A percentile compares a stretch with the other conserved stretches of the same genome.
phyloP scores from a whole-genome alignment of 2,797 vertebrate species.

The Lagocephalus sceleratus region DNA sequence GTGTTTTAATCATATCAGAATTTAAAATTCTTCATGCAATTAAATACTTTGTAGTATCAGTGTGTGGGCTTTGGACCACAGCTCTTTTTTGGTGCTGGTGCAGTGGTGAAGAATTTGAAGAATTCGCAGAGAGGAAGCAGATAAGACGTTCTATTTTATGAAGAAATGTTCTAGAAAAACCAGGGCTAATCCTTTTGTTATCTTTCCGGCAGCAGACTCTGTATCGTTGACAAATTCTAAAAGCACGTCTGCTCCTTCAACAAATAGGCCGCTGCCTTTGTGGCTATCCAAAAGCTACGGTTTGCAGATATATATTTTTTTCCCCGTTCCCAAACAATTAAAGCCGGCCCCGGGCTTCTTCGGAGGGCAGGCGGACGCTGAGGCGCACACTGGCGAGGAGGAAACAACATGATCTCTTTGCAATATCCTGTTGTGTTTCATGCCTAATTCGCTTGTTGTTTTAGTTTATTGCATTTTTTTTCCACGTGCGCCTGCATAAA shows the following conservation, averaged over 20 bases:
- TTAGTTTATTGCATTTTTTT: slow-evolving; percentile 72
- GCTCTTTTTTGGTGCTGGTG: slow-evolving; percentile 54
- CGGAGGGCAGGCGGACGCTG: slow-evolving; percentile 62
- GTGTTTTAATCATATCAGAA: slow-evolving; percentile 9
- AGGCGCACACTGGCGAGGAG: slow-evolving; percentile 76
- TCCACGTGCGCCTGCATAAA: slow-evolving; percentile 84
- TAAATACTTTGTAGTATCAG: neutral
- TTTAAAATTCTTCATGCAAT: slow-evolving; percentile 14
- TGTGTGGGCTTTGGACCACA: slow-evolving; percentile 25
- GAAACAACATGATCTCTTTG: slow-evolving; percentile 94
- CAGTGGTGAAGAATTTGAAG: slow-evolving; percentile 86
- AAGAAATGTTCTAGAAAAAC: slow-evolving; percentile 85
- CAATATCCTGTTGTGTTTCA: slow-evolving; percentile 99
- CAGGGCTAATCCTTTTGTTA: slow-evolving; percentile 91
- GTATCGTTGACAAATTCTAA: slow-evolving; percentile 74
- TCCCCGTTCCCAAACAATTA: slow-evolving; percentile 68
- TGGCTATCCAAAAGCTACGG: slow-evolving; percentile 12
- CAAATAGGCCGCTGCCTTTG: slow-evolving; percentile 35
- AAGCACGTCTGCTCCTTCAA: slow-evolving; percentile 31
- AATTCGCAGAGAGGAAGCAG: slow-evolving; percentile 89
- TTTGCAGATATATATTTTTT: slow-evolving; percentile 13
- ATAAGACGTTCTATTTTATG: slow-evolving; percentile 95
- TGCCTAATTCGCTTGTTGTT: slow-evolving; percentile 81
- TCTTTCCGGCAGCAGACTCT: slow-evolving; percentile 90
- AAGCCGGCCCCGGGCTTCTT: slow-evolving; percentile 67